Evolutionary conservation across 2,888 invertebrate genomes (phyloP).

Genomic region (Melinopterus prodromus): DNA sequence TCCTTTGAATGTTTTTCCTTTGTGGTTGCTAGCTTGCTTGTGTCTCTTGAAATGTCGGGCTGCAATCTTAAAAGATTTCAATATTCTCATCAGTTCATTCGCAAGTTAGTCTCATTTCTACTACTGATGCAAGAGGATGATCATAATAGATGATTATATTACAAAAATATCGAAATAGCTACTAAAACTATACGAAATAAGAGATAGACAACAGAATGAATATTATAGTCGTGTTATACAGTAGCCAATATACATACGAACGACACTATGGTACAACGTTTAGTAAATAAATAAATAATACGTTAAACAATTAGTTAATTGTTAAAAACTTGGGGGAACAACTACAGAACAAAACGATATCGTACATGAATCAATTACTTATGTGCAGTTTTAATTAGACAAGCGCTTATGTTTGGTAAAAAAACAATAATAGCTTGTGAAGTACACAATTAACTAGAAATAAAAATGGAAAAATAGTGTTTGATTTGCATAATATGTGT

Average conservation of each 20-base stretch:
- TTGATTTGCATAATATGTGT: too few species aligned
- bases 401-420: not conserved
- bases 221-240: not conserved
- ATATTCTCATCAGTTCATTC: not conserved
- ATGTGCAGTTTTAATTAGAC: not conserved
- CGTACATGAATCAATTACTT: not conserved
- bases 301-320: not conserved
- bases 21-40: not conserved
- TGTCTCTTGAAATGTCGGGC: not conserved
- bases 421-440: too few species aligned
- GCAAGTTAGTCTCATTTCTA: not conserved
- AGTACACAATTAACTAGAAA: too few species aligned
- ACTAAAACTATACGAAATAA: not conserved
- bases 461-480: too few species aligned
- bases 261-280: not conserved
- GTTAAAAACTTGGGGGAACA: not conserved
- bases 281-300: not conserved
- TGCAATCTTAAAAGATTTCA: not conserved
- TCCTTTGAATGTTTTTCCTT: not conserved
- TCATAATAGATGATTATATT: not conserved
- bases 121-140: not conserved
- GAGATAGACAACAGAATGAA: not conserved
- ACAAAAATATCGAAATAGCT: not conserved
- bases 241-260: not conserved
- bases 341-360: not conserved